Base-by-base conservation (phyloP, 2,888 invertebrate species). In the Pollenia angustigena region DNA sequence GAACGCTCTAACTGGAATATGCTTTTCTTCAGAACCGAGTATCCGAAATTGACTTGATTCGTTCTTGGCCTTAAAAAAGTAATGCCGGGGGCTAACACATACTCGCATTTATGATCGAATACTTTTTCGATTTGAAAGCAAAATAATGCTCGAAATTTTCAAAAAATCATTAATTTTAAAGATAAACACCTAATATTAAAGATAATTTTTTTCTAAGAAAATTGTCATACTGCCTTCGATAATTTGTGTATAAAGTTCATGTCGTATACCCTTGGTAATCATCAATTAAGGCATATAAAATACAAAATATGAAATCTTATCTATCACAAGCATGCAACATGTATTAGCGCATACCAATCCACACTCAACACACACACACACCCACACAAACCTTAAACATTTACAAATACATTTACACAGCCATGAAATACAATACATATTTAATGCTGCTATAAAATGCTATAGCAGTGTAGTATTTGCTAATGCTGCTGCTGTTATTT, bases 221-320 rank as follows among this genome's bases (percentile, higher is more conserved):
- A 2, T 64, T 76, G 50, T 40, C 18, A 7, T 18, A 46, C 71
- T n/a, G 44, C 10, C 52, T 16, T 54, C 64, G 52, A 62, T 11
- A 8, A 11, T 16, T 0, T 50, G 12, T 48, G 56, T 18, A 64
- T 11, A n/a, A 50, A 44, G 46, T 54, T 40, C 54, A 72, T 80
- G 52, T 71, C n/a, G 52, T 62, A 64, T 71, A 78, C 64, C 69
- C 82, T 69, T 80, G 83, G 68, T 68, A 81, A 81, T 87, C 68
- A 84, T 81, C 81, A 87, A 78, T 87, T 81, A 87, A 74, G 50
- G 32, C 66, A 80, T 68, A 72, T 75, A 76, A 81, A 68, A 48
- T 46, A 68, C 58, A 68, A 80, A 32, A 84, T 84, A 87, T 81
- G 76, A 87, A 83, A 87, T 84, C 86, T 83, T 87, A 86, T 83